phyloP scores from a whole-genome alignment of 2,113 vertebrate species.

The Cettia cetti region DNA sequence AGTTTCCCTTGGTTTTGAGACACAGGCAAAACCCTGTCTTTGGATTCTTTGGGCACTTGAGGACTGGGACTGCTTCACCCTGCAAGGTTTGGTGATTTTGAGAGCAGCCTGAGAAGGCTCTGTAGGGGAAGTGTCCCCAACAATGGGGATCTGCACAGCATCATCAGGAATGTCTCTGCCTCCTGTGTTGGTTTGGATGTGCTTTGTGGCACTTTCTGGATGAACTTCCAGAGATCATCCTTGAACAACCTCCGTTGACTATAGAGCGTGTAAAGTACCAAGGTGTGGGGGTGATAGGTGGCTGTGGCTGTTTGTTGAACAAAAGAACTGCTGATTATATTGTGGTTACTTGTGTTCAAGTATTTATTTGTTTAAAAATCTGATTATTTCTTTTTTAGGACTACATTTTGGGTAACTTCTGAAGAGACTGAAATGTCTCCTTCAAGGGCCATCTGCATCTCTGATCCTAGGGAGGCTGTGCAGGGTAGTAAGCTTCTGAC shows the following conservation, averaged over 20 bases:
- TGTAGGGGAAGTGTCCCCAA: background rate
- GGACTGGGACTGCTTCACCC: background rate
- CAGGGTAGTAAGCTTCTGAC: background rate
- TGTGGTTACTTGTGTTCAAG: background rate
- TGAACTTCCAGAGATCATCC: background rate
- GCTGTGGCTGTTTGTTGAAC: background rate
- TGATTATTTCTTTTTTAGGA: background rate
- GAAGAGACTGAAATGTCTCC: background rate
- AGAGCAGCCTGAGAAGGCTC: background rate
- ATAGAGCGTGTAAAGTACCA: fast-evolving
- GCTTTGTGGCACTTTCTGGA: background rate
- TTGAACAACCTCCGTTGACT: background rate
- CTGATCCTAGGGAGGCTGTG: background rate
- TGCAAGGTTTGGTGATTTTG: background rate
- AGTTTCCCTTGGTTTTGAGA: background rate
- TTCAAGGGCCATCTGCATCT: background rate
- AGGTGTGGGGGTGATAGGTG: background rate
- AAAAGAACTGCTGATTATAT: background rate
- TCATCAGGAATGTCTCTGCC: background rate
- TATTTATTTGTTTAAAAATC: background rate
- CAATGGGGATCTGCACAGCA: background rate
- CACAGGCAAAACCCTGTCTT: background rate
- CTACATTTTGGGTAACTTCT: background rate
- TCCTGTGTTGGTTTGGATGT: background rate
- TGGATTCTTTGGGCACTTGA: background rate